A percentile compares a stretch with the other conserved stretches of the same genome.
phyloP scores from a whole-genome alignment of 2,888 invertebrate genomes.

The Platerodrilus igneus region DNA sequence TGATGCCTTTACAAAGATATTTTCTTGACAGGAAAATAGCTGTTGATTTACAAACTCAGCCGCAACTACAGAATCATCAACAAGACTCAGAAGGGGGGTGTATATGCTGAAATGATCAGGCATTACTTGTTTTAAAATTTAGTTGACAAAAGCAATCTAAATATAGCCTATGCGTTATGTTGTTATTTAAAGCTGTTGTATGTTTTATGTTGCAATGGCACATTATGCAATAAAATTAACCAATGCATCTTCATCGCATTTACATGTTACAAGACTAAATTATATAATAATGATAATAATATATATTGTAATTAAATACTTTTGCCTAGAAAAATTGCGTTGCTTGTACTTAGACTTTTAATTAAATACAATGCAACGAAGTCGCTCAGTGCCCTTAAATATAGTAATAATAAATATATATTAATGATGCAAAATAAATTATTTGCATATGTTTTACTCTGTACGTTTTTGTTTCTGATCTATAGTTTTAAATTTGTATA shows the following conservation, averaged over 20 bases:
- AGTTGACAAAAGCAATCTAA: conserved; percentile 32
- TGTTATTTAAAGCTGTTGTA: conserved; percentile 41
- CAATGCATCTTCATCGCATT: conserved; percentile 33
- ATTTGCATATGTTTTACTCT: too few relatives aligned
- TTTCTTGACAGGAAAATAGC: conserved; percentile 50
- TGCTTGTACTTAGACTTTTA: conserved; percentile 11
- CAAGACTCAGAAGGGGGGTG: conserved; percentile 78
- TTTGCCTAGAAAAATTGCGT: conserved; percentile 24
- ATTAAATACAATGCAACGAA: conserved; percentile 21
- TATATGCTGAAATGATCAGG: conserved; percentile 63
- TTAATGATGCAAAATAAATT: too few relatives aligned
- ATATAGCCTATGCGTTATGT: conserved; percentile 41
- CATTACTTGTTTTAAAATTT: conserved; percentile 28
- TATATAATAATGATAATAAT: conserved; percentile 26
- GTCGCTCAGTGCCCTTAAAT: conserved; percentile 23
- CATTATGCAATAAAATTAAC: conserved; percentile 35
- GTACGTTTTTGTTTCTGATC: too few relatives aligned
- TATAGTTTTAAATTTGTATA: too few relatives aligned
- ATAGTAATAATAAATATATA: conserved; percentile 21
- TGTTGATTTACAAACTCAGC: conserved; percentile 79
- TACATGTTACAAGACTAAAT: conserved; percentile 28
- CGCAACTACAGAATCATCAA: conserved; percentile 72
- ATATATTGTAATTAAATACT: conserved; percentile 32
- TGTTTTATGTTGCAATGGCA: conserved; percentile 39
- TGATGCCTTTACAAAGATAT: conserved; percentile 10